phyloP scores from a whole-genome alignment of 2,113 vertebrate genomes.

The Xiphias gladius region DNA sequence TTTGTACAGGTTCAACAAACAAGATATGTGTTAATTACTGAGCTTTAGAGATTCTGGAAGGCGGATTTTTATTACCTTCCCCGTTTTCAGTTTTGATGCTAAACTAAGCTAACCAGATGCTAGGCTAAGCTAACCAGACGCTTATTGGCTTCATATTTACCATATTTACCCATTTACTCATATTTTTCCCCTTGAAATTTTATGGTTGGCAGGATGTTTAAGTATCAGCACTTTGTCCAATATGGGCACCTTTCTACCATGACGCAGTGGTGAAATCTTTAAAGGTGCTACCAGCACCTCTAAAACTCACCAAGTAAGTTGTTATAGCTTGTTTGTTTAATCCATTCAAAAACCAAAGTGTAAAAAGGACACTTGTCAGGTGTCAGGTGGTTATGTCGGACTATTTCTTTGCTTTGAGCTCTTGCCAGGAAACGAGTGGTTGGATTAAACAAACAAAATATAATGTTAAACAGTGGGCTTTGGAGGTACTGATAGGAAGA shows the following conservation, averaged over 20 bases:
- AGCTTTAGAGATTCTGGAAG: neutral
- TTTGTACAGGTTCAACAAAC: neutral
- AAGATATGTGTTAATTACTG: neutral
- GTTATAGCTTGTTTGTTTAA: neutral
- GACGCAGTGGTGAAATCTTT: conserved; percentile 14
- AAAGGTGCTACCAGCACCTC: neutral
- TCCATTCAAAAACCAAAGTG: neutral
- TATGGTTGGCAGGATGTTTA: conserved; percentile 32
- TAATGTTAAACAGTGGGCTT: conserved; percentile 8
- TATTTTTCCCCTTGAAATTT: conserved; percentile 37
- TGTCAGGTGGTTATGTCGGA: neutral
- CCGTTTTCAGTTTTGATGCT: neutral
- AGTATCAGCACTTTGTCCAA: conserved; percentile 22
- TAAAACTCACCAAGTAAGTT: neutral
- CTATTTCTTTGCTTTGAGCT: neutral
- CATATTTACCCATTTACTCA: too few relatives aligned
- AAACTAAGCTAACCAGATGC: neutral
- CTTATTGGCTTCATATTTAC: neutral
- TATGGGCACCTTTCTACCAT: neutral
- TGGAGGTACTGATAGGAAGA: neutral
- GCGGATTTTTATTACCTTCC: neutral
- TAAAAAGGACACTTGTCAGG: neutral
- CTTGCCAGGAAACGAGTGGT: conserved; percentile 25
- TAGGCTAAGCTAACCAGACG: neutral
- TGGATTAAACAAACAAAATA: neutral